Conservation (phyloP, 2,113 vertebrate species). For the Ammodytes marinus region DNA sequence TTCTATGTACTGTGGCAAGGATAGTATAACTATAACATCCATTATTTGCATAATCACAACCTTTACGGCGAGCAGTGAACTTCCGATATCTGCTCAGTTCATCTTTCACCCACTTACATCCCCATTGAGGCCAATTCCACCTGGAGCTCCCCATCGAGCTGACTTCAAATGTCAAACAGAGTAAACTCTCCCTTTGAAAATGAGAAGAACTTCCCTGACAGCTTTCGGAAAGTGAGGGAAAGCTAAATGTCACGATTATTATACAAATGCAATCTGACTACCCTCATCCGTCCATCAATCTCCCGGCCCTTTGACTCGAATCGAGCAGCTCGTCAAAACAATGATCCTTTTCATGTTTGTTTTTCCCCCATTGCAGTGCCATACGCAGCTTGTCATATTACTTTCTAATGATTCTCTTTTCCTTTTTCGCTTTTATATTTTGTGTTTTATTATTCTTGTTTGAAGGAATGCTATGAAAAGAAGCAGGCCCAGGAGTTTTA, state of each 20-base stretch:
- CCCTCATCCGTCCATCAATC: constrained; percentile 57
- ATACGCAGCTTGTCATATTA: constrained; percentile 41
- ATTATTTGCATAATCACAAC: constrained; percentile 11
- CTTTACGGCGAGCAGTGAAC: not conserved
- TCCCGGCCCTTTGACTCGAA: constrained; percentile 32
- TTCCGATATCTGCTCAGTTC: constrained; percentile 27
- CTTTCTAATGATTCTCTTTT: constrained; percentile 16
- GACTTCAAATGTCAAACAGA: constrained; percentile 71
- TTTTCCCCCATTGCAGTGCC: constrained; percentile 15
- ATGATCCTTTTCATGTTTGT: constrained; percentile 28
- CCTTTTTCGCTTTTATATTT: not conserved
- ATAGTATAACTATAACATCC: not conserved
- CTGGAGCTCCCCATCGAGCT: constrained; percentile 45
- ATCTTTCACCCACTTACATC: constrained; percentile 43
- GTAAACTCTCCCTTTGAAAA: constrained; percentile 50
- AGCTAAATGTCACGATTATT: constrained; percentile 71
- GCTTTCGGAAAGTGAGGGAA: constrained; percentile 34
- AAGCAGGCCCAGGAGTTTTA: not conserved
- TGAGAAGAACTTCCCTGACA: constrained; percentile 42
- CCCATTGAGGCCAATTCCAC: constrained; percentile 50
- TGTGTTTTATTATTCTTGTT: not conserved
- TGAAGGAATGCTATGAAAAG: not conserved
- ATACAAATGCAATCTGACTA: constrained; percentile 35
- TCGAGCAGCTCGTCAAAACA: constrained; percentile 60
- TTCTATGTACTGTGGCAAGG: not conserved